Base-by-base conservation (phyloP, 1,140 invertebrate genomes). In the Carposina sasakii region DNA sequence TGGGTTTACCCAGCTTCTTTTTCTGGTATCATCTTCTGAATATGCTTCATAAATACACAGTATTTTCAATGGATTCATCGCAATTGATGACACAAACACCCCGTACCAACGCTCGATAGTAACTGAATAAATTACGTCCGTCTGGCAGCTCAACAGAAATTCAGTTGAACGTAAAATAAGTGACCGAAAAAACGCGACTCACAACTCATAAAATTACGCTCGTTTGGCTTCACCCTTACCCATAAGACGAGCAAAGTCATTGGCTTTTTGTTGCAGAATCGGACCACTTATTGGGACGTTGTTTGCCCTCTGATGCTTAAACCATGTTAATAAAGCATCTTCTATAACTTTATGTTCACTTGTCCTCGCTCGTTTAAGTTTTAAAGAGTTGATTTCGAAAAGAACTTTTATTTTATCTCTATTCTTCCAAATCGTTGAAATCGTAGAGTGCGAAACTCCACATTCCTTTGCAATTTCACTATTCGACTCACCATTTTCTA, bases 41-140 rank as follows among this genome's bases (percentile, higher is more conserved):
- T 53, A 60, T 60, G 52, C 52, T 60, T 58, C 48, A 19, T 58
- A 58, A 58, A 54, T 54, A 48, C 51, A 51, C 51, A 52, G 55
- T 30, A 54, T 44, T 51, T 59, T 44, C 48, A 59, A 54, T 39
- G 48, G 48, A 44, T 59, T 48, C 57, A 59, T 54, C 34, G 54
- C 50, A 33, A 8, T 33, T 33, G 31, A 49, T 48, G 45, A 63
- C 50, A 59, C 39, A 48, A 56, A 52, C 31, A 33, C 31, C 31
- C 31, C 31, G 31, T 33, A 33, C 31, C 31, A 33, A 33, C 31
- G 31, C 31, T 33, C 31, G 5, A 33, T 33, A 33, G 31, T 33
- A 33, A 33, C 31, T 33, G 31, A 33, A 33, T 33, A 33, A 33
- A 33, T 33, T 33, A 33, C 31, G 31, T 33, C 31, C 31, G 31